Conservation (phyloP, 2,888 invertebrate genomes). For the Athripsodes cinereus region DNA sequence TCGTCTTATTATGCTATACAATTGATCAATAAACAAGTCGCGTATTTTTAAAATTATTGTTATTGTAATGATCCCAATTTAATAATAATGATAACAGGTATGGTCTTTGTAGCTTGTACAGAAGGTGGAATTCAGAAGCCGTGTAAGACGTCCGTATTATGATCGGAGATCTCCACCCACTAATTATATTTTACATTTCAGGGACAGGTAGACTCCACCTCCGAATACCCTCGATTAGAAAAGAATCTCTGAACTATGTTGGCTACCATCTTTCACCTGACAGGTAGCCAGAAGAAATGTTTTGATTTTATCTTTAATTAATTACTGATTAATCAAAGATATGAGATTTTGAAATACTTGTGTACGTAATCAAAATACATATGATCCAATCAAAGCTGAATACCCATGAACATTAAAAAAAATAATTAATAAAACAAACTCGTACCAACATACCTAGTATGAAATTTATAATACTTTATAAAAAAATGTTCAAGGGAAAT, state of each 20-base stretch:
- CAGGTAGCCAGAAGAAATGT: too few relatives aligned
- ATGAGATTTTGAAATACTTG: too few relatives aligned
- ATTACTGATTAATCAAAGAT: too few relatives aligned
- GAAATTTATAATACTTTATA: too few relatives aligned
- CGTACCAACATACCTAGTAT: too few relatives aligned
- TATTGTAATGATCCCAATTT: not conserved
- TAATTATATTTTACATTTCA: conserved; percentile 44
- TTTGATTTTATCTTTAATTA: too few relatives aligned
- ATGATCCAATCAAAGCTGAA: too few relatives aligned
- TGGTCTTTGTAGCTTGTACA: not conserved
- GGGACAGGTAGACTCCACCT: not conserved
- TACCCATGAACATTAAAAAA: too few relatives aligned
- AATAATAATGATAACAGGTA: not conserved
- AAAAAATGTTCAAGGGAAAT: too few relatives aligned
- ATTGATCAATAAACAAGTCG: not conserved
- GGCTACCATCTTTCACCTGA: too few relatives aligned
- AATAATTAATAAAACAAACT: too few relatives aligned
- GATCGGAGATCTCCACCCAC: conserved; percentile 48
- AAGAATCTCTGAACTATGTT: not conserved
- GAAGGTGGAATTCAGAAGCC: conserved; percentile 27
- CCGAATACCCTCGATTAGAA: conserved; percentile 8
- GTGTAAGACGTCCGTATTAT: conserved; percentile 28
- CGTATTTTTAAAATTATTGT: not conserved
- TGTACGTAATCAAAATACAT: too few relatives aligned
- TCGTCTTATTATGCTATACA: not conserved